Conservation (phyloP, 2,888 invertebrate species). For the Xanthia icteritia region DNA sequence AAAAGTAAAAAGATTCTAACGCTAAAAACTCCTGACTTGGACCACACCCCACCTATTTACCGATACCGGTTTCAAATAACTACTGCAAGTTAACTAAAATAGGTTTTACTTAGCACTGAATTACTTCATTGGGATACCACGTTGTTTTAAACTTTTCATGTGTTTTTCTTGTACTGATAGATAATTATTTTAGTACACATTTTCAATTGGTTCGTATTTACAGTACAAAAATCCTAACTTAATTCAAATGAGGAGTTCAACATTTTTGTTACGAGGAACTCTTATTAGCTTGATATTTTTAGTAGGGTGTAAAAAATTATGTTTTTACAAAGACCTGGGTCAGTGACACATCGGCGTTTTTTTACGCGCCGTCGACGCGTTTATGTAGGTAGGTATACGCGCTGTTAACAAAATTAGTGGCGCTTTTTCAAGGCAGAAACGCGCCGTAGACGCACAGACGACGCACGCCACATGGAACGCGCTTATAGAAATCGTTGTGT, state of each 20-base stretch:
- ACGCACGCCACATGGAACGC: background rate
- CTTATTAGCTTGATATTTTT: background rate
- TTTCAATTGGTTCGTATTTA: background rate
- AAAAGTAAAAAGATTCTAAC: background rate
- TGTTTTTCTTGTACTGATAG: background rate
- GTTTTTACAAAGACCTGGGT: background rate
- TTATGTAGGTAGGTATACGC: background rate
- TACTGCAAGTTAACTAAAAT: conserved; percentile 48
- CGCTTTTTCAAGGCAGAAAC: background rate
- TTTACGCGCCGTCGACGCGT: background rate
- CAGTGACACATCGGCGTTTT: background rate
- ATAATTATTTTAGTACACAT: background rate
- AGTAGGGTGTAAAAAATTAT: too few relatives aligned
- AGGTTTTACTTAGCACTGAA: conserved; percentile 52
- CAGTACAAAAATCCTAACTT: background rate
- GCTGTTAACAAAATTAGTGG: background rate
- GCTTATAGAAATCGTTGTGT: background rate
- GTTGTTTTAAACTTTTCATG: conserved; percentile 8
- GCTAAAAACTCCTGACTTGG: conserved; percentile 20
- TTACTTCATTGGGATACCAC: conserved; percentile 35
- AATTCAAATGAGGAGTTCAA: background rate
- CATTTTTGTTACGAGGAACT: background rate
- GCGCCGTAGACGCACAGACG: background rate
- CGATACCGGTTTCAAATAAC: conserved; percentile 38
- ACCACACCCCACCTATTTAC: conserved; percentile 49